Conservation (phyloP, 2,797 vertebrate species). For the Leuciscus waleckii region DNA sequence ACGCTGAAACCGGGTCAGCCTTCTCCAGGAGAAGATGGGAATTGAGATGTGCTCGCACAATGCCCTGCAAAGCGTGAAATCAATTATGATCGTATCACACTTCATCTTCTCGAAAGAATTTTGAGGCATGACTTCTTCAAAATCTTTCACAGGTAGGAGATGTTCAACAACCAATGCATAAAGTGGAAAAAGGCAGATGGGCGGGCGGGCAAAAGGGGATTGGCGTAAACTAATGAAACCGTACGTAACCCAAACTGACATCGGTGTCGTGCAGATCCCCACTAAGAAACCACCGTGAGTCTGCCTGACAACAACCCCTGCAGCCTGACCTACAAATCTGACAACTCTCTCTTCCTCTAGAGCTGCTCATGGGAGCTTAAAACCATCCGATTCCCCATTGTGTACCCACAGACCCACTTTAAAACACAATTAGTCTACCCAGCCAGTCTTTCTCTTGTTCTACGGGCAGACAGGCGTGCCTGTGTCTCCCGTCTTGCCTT, state of each 20-base stretch:
- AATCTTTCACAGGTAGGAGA: slow-evolving; percentile 23
- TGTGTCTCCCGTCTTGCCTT: slow-evolving; percentile 55
- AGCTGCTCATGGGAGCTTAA: slow-evolving; percentile 74
- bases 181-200: not conserved
- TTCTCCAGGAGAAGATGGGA: slow-evolving; percentile 76
- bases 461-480: slow-evolving; percentile 56
- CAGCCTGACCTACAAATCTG: slow-evolving; percentile 84
- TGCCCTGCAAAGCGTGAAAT: slow-evolving; percentile 70
- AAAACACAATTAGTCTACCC: slow-evolving; percentile 79
- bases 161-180: not conserved
- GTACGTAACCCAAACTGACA: slow-evolving; percentile 49
- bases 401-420: slow-evolving; percentile 80
- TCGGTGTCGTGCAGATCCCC: slow-evolving; percentile 38
- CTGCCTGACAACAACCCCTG: slow-evolving; percentile 82
- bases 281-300: slow-evolving; percentile 66
- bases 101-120: slow-evolving; percentile 46
- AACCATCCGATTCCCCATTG: slow-evolving; percentile 76
- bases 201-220: not conserved
- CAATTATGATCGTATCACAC: slow-evolving; percentile 72
- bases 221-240: not conserved
- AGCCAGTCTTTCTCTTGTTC: slow-evolving; percentile 65
- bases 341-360: slow-evolving; percentile 79
- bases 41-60: slow-evolving; percentile 66
- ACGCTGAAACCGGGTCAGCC: slow-evolving; percentile 76
- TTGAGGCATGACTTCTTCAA: slow-evolving; percentile 10